A percentile compares a stretch with the other conserved stretches of the same genome.
Evolutionary conservation across 2,797 vertebrate genomes (phyloP).

Genomic region (Trachops cirrhosus): DNA sequence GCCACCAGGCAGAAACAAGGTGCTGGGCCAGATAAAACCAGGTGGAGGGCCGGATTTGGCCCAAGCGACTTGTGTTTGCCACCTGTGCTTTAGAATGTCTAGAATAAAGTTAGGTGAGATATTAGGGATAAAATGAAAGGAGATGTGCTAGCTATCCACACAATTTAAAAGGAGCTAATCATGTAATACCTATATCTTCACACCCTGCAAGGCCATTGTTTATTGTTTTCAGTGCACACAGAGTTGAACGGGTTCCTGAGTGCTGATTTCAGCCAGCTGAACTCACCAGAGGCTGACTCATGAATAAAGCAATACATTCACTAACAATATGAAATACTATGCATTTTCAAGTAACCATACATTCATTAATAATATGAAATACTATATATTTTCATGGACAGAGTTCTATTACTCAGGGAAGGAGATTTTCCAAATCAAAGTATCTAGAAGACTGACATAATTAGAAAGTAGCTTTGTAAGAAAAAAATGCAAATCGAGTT

Average conservation of each 20-base stretch:
- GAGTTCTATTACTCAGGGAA: not conserved
- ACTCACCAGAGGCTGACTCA: not conserved
- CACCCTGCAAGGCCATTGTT: not conserved
- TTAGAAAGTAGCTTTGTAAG: not conserved
- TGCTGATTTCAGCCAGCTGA: not conserved
- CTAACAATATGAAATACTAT: not conserved
- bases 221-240: not conserved
- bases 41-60: too few species aligned
- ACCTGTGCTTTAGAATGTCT: not conserved
- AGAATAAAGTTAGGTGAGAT: not conserved
- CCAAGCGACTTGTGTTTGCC: too few species aligned
- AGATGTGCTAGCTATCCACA: not conserved
- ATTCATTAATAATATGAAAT: not conserved
- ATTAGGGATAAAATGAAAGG: not conserved
- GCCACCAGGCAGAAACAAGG: too few species aligned
- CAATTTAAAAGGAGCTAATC: not conserved
- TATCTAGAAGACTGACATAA: not conserved
- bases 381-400: not conserved
- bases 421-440: not conserved
- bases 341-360: not conserved
- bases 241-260: not conserved
- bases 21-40: too few species aligned
- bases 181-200: not conserved
- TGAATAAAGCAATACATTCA: not conserved
- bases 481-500: not conserved